Conservation (phyloP, 2,888 invertebrate genomes). For the Calephelis perditalis region DNA sequence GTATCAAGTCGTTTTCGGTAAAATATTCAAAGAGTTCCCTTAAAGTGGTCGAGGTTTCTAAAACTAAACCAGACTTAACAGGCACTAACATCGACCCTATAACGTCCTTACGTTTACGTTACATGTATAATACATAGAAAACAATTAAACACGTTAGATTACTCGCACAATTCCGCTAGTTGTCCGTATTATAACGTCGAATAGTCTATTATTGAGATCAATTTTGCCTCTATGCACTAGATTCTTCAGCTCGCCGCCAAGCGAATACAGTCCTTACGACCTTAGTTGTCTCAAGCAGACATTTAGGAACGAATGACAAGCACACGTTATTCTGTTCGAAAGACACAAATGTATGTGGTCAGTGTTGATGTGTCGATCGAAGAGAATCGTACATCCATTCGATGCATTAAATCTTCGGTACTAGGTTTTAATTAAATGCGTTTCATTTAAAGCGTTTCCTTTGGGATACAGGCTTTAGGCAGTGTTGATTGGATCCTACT, state of each 20-base stretch:
- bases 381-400: conserved; percentile 27
- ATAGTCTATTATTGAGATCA: conserved; percentile 75
- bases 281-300: conserved; percentile 32
- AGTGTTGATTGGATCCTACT: conserved; percentile 28
- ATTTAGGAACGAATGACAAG: conserved; percentile 36
- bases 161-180: conserved; percentile 74
- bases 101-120: conserved; percentile 45
- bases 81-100: conserved; percentile 67
- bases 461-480: conserved; percentile 27
- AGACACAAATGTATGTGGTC: conserved; percentile 24
- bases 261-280: conserved; percentile 31
- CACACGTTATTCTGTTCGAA: conserved; percentile 25
- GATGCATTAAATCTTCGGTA: conserved; percentile 21
- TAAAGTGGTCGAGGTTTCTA: conserved; percentile 56
- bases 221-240: conserved; percentile 65
- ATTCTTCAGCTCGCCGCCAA: conserved; percentile 44
- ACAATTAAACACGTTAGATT: conserved; percentile 62
- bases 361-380: conserved; percentile 24
- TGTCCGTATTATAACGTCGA: conserved; percentile 55
- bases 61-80: conserved; percentile 65
- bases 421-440: conserved; percentile 28
- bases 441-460: conserved; percentile 25
- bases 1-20: conserved; percentile 59
- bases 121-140: conserved; percentile 69
- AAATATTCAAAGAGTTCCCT: conserved; percentile 58